phyloP scores from a whole-genome alignment of 2,113 vertebrate species.

The Platichthys flesus region DNA sequence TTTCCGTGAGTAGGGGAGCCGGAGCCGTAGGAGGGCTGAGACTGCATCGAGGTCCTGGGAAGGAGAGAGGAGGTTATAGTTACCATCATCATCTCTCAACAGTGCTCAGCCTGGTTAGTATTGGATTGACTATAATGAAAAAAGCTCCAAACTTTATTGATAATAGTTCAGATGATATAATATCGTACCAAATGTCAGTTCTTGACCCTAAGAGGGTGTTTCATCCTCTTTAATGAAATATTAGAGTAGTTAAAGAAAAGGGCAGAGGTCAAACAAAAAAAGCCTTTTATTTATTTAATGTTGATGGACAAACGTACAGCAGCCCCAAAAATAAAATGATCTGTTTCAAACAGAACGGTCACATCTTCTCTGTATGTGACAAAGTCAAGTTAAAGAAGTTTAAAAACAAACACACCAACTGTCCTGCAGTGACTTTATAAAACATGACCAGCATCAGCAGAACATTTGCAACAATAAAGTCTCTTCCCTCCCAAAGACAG shows the following conservation, averaged over 20 bases:
- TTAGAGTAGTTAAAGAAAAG: conserved; percentile 13
- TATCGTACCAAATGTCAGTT: too few relatives aligned
- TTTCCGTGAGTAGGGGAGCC: conserved; percentile 92
- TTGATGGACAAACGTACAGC: conserved; percentile 46
- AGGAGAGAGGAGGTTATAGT: conserved; percentile 57
- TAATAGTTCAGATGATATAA: neutral
- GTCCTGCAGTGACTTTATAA: conserved; percentile 82
- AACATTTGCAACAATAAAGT: conserved; percentile 49
- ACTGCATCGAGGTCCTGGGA: conserved; percentile 91
- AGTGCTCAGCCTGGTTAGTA: neutral
- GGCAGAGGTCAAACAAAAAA: conserved; percentile 57
- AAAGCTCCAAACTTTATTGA: too few relatives aligned
- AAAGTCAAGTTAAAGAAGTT: neutral
- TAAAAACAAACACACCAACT: conserved; percentile 68
- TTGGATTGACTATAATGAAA: neutral
- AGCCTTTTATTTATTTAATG: conserved; percentile 76
- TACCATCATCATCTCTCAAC: conserved; percentile 35
- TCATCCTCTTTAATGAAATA: neutral
- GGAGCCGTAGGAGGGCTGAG: conserved; percentile 89
- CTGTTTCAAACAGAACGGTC: conserved; percentile 77
- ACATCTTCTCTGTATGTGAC: conserved; percentile 23
- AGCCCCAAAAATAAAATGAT: conserved; percentile 56
- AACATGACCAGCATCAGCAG: conserved; percentile 84
- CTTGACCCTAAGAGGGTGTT: neutral
- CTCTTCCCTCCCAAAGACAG: conserved; percentile 33